Base-by-base conservation (phyloP, 30 jellyfish, hydroid and myxozoan species). In the Aurelia coerulea region DNA sequence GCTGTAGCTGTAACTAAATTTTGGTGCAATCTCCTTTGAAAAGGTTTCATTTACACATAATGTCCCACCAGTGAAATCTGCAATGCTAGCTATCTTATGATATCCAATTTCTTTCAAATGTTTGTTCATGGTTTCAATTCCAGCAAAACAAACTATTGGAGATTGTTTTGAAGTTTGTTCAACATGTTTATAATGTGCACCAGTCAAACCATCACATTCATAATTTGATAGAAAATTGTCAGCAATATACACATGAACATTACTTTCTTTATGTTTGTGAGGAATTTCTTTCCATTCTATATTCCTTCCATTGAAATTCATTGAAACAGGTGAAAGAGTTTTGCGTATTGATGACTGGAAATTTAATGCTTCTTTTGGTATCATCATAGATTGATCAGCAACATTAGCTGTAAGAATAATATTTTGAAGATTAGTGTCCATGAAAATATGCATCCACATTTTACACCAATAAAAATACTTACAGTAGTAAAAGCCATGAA, bases 131-230 rank as follows among this genome's bases (percentile, higher is more conserved):
- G 98, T 84, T 12, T 76, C 64, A n/a, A 80, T 65, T 42, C 90
- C 89, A 0, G 86, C 95, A 87, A 92, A 92, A 41, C 98, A 92
- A 56, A 92, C 80, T 2, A 92, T 46, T 23, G 98, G 98, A 13
- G 91, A 35, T 56, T 77, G 74, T 62, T 80, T 78, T 16, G 80
- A 58, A 4, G 95, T 10, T 33, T 65, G 72, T 60, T 49, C 18
- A 8, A 87, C 91, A 86, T 86, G 95, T 11, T 65, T 81, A 23
- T 67, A 32, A 65, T 92, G 98, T 39, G 90, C 98, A 50, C 86
- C 80, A 42, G 85, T 77, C 73, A 92, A 58, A 4, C 96, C 96
- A 87, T 92, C 95, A 62, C 96, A 92, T 60, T 92, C 98, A 12
- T 63, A 50, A 11, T 80, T 63, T 35, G 96, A 62, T 29, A 92